These are phyloP conservation scores for Chitala chitala DNA, from an alignment of 2,113 vertebrate species.

Conservation along the genomic window DNA sequence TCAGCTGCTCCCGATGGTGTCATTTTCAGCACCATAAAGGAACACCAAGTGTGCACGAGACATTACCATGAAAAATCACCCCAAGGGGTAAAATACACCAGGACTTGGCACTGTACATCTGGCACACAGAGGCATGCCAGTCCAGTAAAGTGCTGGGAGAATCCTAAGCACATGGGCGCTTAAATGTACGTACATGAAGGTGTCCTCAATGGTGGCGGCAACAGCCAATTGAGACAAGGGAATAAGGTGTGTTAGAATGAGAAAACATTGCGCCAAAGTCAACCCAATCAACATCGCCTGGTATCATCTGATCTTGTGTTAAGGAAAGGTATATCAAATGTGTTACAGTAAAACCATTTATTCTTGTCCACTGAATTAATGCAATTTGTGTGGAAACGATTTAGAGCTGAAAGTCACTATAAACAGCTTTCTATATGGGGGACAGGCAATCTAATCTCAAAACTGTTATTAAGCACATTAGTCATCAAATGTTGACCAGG, in stretches of 20 bases:
- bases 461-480: not conserved
- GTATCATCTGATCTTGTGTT: not conserved
- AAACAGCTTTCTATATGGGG: not conserved
- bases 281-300: not conserved
- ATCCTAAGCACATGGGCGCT: not conserved
- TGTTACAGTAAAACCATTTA: not conserved
- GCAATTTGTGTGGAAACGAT: not conserved
- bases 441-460: not conserved
- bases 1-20: not conserved
- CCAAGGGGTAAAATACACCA: not conserved
- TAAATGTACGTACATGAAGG: too few species aligned
- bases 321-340: not conserved
- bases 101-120: not conserved
- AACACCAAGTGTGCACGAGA: not conserved
- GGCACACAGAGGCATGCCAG: not conserved
- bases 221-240: too few species aligned
- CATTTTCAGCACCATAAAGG: not conserved
- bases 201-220: too few species aligned
- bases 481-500: not conserved
- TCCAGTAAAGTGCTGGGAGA: not conserved
- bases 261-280: not conserved
- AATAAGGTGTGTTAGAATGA: not conserved
- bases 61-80: not conserved
- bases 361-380: not conserved
- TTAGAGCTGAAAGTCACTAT: not conserved